A percentile compares a stretch with the other conserved stretches of the same genome.
phyloP scores from a whole-genome alignment of 1,140 invertebrate genomes.

The Drosophila asahinai region DNA sequence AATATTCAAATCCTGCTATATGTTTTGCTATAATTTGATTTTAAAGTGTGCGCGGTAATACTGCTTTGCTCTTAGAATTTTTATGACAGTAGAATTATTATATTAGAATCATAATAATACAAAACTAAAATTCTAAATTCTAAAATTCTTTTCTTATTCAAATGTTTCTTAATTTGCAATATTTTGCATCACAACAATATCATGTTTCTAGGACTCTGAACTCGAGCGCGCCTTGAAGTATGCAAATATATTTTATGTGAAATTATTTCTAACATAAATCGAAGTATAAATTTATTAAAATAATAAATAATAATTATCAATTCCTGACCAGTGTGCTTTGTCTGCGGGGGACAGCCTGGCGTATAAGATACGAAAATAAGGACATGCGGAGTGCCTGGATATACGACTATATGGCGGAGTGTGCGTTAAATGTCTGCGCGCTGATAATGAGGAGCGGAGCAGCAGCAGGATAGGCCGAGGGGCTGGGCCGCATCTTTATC shows the following conservation, averaged over 20 bases:
- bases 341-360: constrained; percentile 52
- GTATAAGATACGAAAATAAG: constrained; percentile 52
- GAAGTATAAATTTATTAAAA: too few species aligned
- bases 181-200: too few species aligned
- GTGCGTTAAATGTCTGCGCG: constrained; percentile 59
- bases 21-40: neutral
- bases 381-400: constrained; percentile 31
- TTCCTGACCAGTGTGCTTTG: constrained; percentile 32
- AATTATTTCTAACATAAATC: too few species aligned
- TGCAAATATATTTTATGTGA: too few species aligned
- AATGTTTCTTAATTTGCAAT: too few species aligned
- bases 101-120: too few species aligned
- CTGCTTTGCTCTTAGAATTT: neutral
- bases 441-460: constrained; percentile 74
- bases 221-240: too few species aligned
- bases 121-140: too few species aligned
- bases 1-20: neutral
- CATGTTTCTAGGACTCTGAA: too few species aligned
- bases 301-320: neutral
- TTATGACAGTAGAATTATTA: too few species aligned
- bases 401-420: constrained; percentile 35
- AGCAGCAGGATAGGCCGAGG: constrained; percentile 48
- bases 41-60: neutral
- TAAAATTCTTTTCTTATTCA: too few species aligned
- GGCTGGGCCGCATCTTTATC: constrained; percentile 59